A percentile compares a stretch with the other conserved stretches of the same genome.
These are phyloP conservation scores for Campylomormyrus numenius DNA, from an alignment of 2,113 vertebrate genomes.

Conservation along the genomic window DNA sequence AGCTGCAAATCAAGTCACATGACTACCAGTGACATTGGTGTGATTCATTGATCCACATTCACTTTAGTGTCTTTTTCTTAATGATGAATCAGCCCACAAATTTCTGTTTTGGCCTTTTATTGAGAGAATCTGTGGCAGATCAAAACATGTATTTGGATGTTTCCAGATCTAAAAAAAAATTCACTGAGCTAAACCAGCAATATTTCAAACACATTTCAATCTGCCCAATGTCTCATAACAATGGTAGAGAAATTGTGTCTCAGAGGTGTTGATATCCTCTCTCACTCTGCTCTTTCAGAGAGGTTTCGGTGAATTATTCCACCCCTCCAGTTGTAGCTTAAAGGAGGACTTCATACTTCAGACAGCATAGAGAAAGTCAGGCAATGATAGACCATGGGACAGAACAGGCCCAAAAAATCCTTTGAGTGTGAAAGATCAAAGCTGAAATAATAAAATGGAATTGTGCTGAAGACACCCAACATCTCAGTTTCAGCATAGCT, in stretches of 20 bases:
- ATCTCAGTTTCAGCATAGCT: not conserved
- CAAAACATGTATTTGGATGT: not conserved
- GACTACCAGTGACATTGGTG: not conserved
- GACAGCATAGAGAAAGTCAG: not conserved
- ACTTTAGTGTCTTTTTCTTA: not conserved
- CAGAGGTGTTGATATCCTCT: not conserved
- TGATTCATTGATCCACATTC: not conserved
- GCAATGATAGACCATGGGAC: not conserved
- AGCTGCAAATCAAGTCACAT: not conserved
- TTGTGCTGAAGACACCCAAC: not conserved
- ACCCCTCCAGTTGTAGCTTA: not conserved
- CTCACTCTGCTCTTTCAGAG: not conserved
- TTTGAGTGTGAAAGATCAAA: conserved; percentile 8
- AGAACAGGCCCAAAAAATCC: not conserved
- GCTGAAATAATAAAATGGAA: conserved; percentile 1
- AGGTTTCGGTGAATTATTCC: not conserved
- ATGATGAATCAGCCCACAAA: not conserved
- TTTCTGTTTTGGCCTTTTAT: not conserved
- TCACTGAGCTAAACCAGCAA: not conserved
- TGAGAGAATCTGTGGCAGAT: not conserved
- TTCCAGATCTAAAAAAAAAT: not conserved
- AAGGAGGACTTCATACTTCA: not conserved
- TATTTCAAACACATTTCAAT: not conserved
- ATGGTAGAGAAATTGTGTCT: not conserved
- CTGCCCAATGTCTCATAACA: not conserved